Evolutionary conservation across 37 sponge, comb jelly and placozoan species (phyloP), one percentile per base, ranked within the genome.

Genomic region (Cliona cf. orientalis): DNA sequence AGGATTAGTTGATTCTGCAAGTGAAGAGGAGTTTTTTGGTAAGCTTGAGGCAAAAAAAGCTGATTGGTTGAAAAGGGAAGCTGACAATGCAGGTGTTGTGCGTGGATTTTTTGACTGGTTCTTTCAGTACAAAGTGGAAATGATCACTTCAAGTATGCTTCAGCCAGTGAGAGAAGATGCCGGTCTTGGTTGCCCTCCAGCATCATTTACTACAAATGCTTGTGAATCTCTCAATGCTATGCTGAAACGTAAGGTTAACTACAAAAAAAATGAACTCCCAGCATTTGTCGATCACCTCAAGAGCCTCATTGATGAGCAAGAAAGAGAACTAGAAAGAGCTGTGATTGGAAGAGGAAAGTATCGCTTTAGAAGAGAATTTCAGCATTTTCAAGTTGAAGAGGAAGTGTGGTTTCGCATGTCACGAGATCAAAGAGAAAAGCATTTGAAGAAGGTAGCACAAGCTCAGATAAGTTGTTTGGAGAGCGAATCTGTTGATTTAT

Each of bases 311-410:
- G 70, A 76, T 31, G 85, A 84, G 71, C 85, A 84, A 44, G 53
- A 68, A 49, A 19, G 46, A 14, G 86, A 85, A 40, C 62, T 85
- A 22, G 86, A 85, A 60, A n/a, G 79, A 34, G 86, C 86, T 11
- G 58, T 85, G 23, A 70, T 85, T 42, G 59, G 58, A n/a, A 65
- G 76, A 32, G 86, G 79, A 28, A 85, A 85, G 53, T 77, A 75
- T 43, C 78, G 56, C 7, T 69, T 85, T 26, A 37, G 60, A 38
- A 22, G 33, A 19, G 53, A 85, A 40, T 77, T 59, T 35, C 44
- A 59, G 2, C 70, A 49, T 63, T 29, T 82, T 23, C 34, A 85
- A 75, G 41, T 84, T 68, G 25, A 28, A 11, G 84, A 84, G 42
- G 31, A 3, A 1, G 49, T 67, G 38, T 84, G 76, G 84, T 84